Base-by-base conservation (phyloP, 35 echinoderm and acorn worm species). In the Stichopus chloronotus region DNA sequence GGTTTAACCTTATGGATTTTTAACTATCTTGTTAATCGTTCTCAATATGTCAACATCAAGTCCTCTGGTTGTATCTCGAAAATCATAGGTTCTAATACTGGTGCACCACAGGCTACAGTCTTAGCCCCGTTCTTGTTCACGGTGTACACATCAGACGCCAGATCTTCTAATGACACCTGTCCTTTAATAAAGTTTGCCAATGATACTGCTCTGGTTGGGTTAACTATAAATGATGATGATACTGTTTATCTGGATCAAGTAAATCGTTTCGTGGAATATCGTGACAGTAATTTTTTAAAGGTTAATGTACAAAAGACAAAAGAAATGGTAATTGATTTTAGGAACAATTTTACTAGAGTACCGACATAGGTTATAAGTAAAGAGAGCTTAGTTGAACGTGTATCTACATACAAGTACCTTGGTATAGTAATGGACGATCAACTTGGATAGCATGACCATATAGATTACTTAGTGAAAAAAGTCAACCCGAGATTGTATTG, bases 101-200 rank as follows among this genome's bases (percentile, higher is more conserved):
- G 87, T 71, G 87, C 87, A 72, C 87, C 87, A 30, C 90, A 91
- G 58, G 65, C 68, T 78, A 91, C 68, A 6, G 90, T 91, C 43
- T 79, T 91, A 76, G 63, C 63, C 14, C 90, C 90, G 21, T 91
- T 77, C 56, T 78, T 77, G 74, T 91, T 91, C 54, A 78, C 68
- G 16, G n/a, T 78, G 68, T 91, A 79, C 68, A 91, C 90, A 6
- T 78, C 63, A 56, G 90, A 91, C 56, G 13, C 22, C 25, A 91
- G 90, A 76, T 91, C 90, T 17, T 52, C 52, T 4, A 17, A 22
- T 19, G 12, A 72, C 12, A 78, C 11, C 22, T 91, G 90, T 55
- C 72, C 6, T 52, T 52, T 91, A 53, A 78, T 43, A 91, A 91
- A 77, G 56, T 78, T 76, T 91, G 68, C 90, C 17, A 30, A 91